phyloP scores from a whole-genome alignment of 2,113 vertebrate species.

The Cettia cetti region DNA sequence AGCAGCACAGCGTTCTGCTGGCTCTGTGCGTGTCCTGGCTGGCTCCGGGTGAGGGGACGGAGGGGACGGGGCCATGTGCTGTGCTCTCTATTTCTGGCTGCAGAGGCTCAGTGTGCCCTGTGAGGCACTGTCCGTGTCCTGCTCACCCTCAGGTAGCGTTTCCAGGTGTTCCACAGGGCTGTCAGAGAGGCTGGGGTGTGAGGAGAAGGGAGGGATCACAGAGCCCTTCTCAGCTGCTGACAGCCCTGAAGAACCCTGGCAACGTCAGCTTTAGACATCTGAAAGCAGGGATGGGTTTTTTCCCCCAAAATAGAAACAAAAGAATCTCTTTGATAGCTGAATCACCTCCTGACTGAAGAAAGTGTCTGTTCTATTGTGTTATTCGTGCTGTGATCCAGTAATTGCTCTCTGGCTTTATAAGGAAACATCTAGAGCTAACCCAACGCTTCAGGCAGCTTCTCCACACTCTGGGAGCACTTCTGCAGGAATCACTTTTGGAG shows the following conservation, averaged over 20 bases:
- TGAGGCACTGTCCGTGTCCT: not conserved
- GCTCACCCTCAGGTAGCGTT: not conserved
- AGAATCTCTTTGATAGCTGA: conserved; percentile 22
- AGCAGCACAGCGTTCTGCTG: not conserved
- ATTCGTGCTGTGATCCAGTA: not conserved
- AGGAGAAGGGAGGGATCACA: not conserved
- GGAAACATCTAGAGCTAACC: not conserved
- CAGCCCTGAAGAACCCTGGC: not conserved
- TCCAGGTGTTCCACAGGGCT: fast-evolving
- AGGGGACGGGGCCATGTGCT: not conserved
- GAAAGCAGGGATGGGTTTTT: not conserved
- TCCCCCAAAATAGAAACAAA: conserved; percentile 16
- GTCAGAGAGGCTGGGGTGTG: not conserved
- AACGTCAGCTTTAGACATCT: not conserved
- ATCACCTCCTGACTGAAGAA: conserved; percentile 28
- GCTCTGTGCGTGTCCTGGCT: not conserved
- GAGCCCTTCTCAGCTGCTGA: not conserved
- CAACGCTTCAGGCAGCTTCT: not conserved
- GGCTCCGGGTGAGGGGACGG: not conserved
- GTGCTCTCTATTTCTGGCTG: not conserved
- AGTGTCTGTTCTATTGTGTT: not conserved
- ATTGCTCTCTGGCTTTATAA: conserved; percentile 4
- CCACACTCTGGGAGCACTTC: not conserved
- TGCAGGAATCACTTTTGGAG: not conserved
- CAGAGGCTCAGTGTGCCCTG: not conserved